Evolutionary conservation across 2,113 vertebrate species (phyloP), one percentile per base, ranked within the genome.

Genomic region (Epinephelus fuscoguttatus): DNA sequence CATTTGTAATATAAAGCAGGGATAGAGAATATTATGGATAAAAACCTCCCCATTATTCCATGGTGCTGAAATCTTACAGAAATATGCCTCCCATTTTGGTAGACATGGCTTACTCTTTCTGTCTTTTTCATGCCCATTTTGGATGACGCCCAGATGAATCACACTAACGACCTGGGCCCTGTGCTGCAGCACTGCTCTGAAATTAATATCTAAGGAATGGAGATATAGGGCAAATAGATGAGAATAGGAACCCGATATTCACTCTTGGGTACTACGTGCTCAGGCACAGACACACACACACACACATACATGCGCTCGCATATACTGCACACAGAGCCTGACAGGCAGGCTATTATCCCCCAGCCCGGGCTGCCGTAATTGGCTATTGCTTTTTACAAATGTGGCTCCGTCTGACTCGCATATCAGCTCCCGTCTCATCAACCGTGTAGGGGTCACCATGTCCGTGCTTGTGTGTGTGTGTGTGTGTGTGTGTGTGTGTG

Each of bases 161-260:
- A 93, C 78, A n/a, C 92, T 95, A 95, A 95, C 75, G 91, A 93
- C 94, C 89, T 75, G 80, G 90, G 84, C 87, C 82, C 84, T 25
- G 81, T 71, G 87, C 88, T 89, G 88, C 93, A 94, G 94, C 88
- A 92, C 84, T 93, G 86, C 93, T 90, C 94, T 94, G 95, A 96
- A 96, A 96, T 96, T 96, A 96, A 96, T 96, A 96, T 93, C 92
- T 87, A 94, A 91, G 92, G 88, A 94, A 91, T 96, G 82, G 92
- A 96, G 92, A 96, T 95, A 91, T 91, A 96, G 90, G 95, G 96
- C 96, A 96, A 97, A 95, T 96, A 96, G 93, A 75, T 95, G 95
- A 96, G 93, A 96, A 94, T 96, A 95, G 96, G 94, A 93, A 91
- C 86, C 91, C 71, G 59, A 87, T 93, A 92, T 93, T 94, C 93